These are phyloP conservation scores for Ceryle rudis DNA, from an alignment of 2,797 vertebrate genomes.

Conservation along the genomic window DNA sequence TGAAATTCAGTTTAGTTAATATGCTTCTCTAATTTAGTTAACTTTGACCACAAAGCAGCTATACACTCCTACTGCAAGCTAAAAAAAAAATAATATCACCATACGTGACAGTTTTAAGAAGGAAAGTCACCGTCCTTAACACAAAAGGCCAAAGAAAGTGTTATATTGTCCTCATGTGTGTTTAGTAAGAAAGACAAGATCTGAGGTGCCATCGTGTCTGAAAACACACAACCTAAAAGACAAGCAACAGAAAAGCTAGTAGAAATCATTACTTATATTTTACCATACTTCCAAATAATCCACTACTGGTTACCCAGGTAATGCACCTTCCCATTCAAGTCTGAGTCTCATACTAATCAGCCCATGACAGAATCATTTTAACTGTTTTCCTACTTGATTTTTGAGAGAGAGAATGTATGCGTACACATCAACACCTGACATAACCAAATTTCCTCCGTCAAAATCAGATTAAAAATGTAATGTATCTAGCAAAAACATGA, in stretches of 20 bases:
- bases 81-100: background rate
- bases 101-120: background rate
- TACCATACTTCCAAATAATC: background rate
- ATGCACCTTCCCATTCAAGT: background rate
- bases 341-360: background rate
- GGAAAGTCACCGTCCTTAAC: background rate
- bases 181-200: background rate
- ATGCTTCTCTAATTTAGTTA: background rate
- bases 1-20: background rate
- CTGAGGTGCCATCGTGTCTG: background rate
- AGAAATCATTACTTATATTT: background rate
- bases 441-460: background rate
- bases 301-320: background rate
- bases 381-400: fast-evolving
- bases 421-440: background rate
- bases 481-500: background rate
- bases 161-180: background rate
- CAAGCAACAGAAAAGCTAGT: background rate
- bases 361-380: background rate
- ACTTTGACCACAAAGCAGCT: background rate
- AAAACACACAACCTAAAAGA: background rate
- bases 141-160: background rate
- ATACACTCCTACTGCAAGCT: background rate
- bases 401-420: background rate
- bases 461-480: background rate